Percentiles rank a stretch among this genome's conserved stretches.
phyloP scores from a whole-genome alignment of 2,113 vertebrate genomes.

The Eidolon helvum region DNA sequence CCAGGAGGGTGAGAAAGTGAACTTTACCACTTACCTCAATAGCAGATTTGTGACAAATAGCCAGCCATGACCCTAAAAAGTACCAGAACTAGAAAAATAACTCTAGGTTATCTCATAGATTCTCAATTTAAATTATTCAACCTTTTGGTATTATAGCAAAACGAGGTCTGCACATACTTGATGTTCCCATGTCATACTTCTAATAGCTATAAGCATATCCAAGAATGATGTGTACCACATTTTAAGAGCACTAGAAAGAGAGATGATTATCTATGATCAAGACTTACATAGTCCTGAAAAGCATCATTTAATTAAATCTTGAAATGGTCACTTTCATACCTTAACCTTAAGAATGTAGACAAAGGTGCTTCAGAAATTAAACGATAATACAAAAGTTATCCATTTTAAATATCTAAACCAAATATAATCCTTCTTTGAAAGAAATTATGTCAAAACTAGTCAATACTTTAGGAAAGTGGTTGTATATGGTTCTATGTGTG shows the following conservation, averaged over 20 bases:
- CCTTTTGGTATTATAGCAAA: slow-evolving; percentile 3
- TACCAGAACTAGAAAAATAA: slow-evolving; percentile 14
- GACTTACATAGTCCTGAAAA: background rate
- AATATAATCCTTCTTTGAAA: slow-evolving; percentile 17
- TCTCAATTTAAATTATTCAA: slow-evolving; percentile 26
- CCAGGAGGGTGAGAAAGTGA: background rate
- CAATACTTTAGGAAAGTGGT: background rate
- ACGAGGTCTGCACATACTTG: background rate
- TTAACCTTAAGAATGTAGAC: background rate
- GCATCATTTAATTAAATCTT: slow-evolving; percentile 18
- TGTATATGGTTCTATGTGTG: background rate
- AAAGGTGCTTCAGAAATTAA: slow-evolving; percentile 40
- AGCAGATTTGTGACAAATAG: background rate
- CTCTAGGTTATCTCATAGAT: background rate
- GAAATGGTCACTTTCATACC: background rate
- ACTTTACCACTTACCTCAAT: background rate
- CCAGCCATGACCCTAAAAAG: background rate
- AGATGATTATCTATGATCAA: background rate
- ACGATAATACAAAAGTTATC: slow-evolving; percentile 1
- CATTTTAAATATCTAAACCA: slow-evolving; percentile 22
- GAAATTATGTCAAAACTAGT: slow-evolving; percentile 25
- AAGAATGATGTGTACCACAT: background rate
- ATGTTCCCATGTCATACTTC: background rate
- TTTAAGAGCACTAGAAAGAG: slow-evolving; percentile 2
- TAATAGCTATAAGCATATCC: background rate